These are phyloP conservation scores for Drosophila jambulina DNA, from an alignment of 1,140 invertebrate genomes.

Conservation along the genomic window DNA sequence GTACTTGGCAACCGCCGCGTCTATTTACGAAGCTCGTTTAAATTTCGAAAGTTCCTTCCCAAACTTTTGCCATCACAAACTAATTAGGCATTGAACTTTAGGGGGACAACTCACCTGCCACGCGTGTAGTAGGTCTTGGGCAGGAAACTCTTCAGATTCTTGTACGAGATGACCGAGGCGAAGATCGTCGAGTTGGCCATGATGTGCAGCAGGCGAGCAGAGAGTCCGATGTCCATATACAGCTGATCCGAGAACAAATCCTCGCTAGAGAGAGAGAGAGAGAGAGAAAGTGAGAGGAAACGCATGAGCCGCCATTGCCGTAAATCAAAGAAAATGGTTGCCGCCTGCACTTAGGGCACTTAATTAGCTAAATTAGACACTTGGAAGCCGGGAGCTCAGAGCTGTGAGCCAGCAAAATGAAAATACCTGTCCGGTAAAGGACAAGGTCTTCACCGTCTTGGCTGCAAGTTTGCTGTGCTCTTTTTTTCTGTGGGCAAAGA, in stretches of 20 bases:
- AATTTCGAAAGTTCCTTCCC: neutral
- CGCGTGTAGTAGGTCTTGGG: conserved; percentile 86
- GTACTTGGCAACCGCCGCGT: neutral
- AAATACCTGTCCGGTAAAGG: conserved; percentile 25
- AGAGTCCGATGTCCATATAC: conserved; percentile 83
- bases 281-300: neutral
- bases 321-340: conserved; percentile 40
- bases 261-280: conserved; percentile 58
- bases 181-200: conserved; percentile 84
- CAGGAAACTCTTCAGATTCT: conserved; percentile 86
- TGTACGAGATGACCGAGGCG: conserved; percentile 86
- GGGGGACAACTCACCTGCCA: conserved; percentile 71
- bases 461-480: conserved; percentile 1
- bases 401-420: conserved; percentile 8
- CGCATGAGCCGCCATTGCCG: conserved; percentile 26
- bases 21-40: conserved; percentile 13
- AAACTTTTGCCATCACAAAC: conserved; percentile 13
- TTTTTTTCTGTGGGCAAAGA: neutral
- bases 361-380: conserved; percentile 73
- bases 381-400: conserved; percentile 36
- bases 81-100: conserved; percentile 34
- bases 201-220: conserved; percentile 73
- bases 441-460: conserved; percentile 22
- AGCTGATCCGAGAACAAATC: conserved; percentile 84
- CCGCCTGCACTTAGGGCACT: conserved; percentile 39